Base-by-base conservation (phyloP, 1,140 invertebrate species). In the Amphibalanus amphitrite region DNA sequence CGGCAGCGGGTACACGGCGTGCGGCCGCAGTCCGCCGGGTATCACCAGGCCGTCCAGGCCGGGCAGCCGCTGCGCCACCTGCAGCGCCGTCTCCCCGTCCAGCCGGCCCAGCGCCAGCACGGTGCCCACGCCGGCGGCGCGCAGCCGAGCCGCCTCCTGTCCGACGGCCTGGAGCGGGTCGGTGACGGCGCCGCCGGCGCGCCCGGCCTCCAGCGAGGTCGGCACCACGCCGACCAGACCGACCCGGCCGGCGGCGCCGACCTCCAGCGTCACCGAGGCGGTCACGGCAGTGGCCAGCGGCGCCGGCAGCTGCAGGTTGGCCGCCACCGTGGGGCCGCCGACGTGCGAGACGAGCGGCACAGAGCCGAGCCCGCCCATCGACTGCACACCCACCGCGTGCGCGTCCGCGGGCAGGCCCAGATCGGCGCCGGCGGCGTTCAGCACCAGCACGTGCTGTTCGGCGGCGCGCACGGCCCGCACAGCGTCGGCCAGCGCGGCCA, bases 261-360 rank as follows among this genome's bases (percentile, higher is more conserved):
- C 10, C 47, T 59, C 13, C 13, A 59, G 47, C 47, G 20, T 13
- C 13, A 59, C 47, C 47, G 47, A 59, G 47, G 13, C 1, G 10
- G 10, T 8, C 47, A 59, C 47, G 47, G 10, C 23, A 20, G 10
- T 20, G 20, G 10, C 6, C 13, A 59, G 47, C 47, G 47, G 13
- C 47, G 10, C 47, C 47, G 47, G 47, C 47, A 59, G 47, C 47
- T 20, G 47, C 13, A 59, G 17, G 47, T 59, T 59, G 47, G 23
- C 88, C 80, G 0, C 83, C 78, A 0, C 85, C 85, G 0, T 79
- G 71, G 0, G 86, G 84, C 72, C 82, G 78, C 17, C 74, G 78
- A 0, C 86, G 72, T 73, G 88, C 81, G 73, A 86, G 87, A 0
- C 77, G 76, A 0, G 87, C 83, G 3, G 90, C 85, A 23, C 88